Percentiles rank a stretch among this genome's conserved stretches.
Conservation (phyloP, 2,888 invertebrate genomes). For the Schrankia costaestrigalis region DNA sequence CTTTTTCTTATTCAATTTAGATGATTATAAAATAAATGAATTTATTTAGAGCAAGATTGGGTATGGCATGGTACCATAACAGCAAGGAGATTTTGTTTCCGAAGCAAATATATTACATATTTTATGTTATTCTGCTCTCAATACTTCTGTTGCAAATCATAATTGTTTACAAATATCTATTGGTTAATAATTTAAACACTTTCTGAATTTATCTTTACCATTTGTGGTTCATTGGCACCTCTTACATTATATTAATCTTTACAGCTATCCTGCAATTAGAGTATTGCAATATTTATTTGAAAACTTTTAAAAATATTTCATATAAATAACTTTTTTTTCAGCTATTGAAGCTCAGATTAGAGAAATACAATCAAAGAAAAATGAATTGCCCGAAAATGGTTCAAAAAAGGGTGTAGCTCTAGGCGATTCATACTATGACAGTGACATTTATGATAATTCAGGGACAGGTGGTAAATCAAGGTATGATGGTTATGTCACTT, state of each 20-base stretch:
- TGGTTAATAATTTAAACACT: no score
- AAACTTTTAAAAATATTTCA: background rate
- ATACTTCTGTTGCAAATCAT: no score
- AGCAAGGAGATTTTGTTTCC: no score
- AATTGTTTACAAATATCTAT: background rate
- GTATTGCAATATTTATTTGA: background rate
- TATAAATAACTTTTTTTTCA: conserved; percentile 60
- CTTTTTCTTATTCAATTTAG: no score
- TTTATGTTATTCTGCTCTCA: no score
- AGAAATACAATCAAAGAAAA: conserved; percentile 94
- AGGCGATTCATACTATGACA: conserved; percentile 94
- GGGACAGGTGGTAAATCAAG: conserved; percentile 85
- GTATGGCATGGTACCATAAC: no score
- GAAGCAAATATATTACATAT: no score
- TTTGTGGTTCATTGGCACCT: no score
- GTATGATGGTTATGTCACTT: conserved; percentile 96
- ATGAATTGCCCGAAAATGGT: conserved; percentile 84
- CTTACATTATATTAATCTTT: no score
- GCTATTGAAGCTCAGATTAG: conserved; percentile 97
- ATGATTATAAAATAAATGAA: no score
- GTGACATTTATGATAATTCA: conserved; percentile 93
- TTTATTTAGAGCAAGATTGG: no score
- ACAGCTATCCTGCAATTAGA: background rate
- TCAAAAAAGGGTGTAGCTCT: conserved; percentile 90
- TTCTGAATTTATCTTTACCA: no score